A percentile compares a stretch with the other conserved stretches of the same genome.
These are phyloP conservation scores for Halotydeus destructor DNA, from an alignment of 1,140 invertebrate species.

Conservation along the genomic window DNA sequence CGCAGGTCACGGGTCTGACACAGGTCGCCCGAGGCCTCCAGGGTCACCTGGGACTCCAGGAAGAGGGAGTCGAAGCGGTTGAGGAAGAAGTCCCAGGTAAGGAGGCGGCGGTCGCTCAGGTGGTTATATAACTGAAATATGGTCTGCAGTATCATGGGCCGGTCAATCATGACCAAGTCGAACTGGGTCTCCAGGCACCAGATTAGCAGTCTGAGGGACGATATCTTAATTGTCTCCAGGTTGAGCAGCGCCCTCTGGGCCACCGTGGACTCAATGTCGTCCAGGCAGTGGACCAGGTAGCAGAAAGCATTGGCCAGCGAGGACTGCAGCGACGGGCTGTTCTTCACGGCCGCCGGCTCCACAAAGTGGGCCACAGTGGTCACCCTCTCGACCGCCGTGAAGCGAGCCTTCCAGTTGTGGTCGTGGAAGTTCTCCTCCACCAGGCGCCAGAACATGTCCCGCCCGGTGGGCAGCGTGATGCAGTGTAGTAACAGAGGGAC, in stretches of 20 bases:
- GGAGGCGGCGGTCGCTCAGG: conserved; percentile 63
- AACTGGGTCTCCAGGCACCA: conserved; percentile 78
- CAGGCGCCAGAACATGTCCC: conserved; percentile 81
- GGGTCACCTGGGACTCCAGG: conserved; percentile 74
- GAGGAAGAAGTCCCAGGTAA: conserved; percentile 95
- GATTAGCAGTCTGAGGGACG: conserved; percentile 33
- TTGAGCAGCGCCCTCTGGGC: conserved; percentile 79
- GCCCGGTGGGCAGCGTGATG: conserved; percentile 70
- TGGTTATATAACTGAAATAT: conserved; percentile 85
- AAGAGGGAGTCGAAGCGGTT: conserved; percentile 89
- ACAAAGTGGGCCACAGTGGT: conserved; percentile 78
- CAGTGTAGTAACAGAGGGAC: conserved; percentile 84
- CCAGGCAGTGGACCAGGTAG: conserved; percentile 82
- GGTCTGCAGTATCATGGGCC: conserved; percentile 89
- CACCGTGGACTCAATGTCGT: conserved; percentile 82
- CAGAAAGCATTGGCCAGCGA: conserved; percentile 88
- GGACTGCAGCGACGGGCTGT: conserved; percentile 65
- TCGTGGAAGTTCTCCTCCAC: conserved; percentile 82
- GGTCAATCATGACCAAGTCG: conserved; percentile 79
- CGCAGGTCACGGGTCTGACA: conserved; percentile 55
- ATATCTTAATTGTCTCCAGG: conserved; percentile 78
- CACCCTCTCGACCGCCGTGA: conserved; percentile 79
- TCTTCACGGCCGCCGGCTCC: conserved; percentile 61
- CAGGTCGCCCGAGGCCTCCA: conserved; percentile 56
- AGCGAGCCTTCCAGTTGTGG: conserved; percentile 64